Conservation (phyloP, 2,888 invertebrate species). For the Fragum whitleyi region DNA sequence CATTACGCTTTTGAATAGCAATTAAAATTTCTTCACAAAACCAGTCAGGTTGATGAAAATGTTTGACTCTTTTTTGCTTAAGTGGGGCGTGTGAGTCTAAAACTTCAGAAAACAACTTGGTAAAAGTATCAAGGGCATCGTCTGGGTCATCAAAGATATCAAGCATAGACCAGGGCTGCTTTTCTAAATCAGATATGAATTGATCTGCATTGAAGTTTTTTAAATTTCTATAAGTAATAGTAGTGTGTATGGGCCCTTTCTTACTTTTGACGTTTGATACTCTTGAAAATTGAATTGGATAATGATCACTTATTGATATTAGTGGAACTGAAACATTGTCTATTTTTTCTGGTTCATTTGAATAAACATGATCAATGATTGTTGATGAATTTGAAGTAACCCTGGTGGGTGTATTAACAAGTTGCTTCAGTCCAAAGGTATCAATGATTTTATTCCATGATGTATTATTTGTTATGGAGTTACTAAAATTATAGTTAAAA, state of each 20-base stretch:
- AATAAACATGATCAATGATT: slow-evolving; percentile 19
- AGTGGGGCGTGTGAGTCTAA: not conserved
- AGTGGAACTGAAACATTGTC: not conserved
- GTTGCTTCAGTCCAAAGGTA: not conserved
- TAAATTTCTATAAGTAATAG: not conserved
- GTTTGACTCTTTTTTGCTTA: not conserved
- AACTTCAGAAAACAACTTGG: not conserved
- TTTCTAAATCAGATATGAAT: slow-evolving; percentile 2
- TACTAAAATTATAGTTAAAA: not conserved
- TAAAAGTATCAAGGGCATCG: slow-evolving; percentile 2
- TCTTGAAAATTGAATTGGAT: not conserved
- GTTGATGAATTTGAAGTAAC: not conserved
- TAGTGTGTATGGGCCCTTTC: not conserved
- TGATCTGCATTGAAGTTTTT: not conserved
- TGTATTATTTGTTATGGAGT: not conserved
- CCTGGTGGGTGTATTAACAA: slow-evolving; percentile 10
- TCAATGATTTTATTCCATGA: not conserved
- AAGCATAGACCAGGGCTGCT: slow-evolving; percentile 9
- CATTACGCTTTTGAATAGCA: not conserved
- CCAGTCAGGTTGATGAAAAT: not conserved
- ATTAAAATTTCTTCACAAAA: not conserved
- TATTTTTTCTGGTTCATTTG: slow-evolving; percentile 7
- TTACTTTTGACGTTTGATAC: not conserved
- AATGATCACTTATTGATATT: slow-evolving; percentile 13
- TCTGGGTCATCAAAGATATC: slow-evolving; percentile 15